Evolutionary conservation across 2,888 invertebrate species (phyloP).

Genomic region (Drosophila neotestacea): DNA sequence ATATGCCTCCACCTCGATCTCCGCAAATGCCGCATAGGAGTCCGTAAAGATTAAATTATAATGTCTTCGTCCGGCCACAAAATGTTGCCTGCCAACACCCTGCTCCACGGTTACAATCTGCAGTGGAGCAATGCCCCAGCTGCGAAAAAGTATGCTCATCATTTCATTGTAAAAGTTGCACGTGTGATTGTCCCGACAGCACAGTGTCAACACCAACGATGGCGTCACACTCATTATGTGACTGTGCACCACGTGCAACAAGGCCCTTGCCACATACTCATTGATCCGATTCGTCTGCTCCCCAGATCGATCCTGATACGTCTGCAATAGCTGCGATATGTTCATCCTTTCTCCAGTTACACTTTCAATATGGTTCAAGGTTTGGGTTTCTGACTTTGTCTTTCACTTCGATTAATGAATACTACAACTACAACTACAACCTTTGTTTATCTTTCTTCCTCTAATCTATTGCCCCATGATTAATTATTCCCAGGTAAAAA

Average conservation of each 20-base stretch:
- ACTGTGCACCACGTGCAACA: conserved; percentile 68
- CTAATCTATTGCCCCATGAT: background rate
- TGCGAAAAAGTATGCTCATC: conserved; percentile 60
- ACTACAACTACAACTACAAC: background rate
- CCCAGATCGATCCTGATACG: conserved; percentile 61
- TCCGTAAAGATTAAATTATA: conserved; percentile 73
- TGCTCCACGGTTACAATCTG: conserved; percentile 67
- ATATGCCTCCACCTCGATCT: conserved; percentile 65
- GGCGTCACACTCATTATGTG: conserved; percentile 65
- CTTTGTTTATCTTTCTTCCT: conserved; percentile 3
- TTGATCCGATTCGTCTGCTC: conserved; percentile 65
- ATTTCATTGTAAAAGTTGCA: conserved; percentile 76
- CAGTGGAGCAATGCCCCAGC: conserved; percentile 61
- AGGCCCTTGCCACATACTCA: conserved; percentile 63
- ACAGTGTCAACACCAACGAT: conserved; percentile 68
- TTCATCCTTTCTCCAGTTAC: conserved; percentile 56
- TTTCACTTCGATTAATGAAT: background rate
- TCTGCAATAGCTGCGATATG: conserved; percentile 55
- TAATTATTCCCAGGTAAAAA: background rate
- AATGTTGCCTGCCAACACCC: conserved; percentile 12
- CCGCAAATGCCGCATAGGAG: conserved; percentile 74
- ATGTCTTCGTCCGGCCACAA: conserved; percentile 57
- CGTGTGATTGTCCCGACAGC: conserved; percentile 60
- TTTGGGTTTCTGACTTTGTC: background rate
- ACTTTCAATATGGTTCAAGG: conserved; percentile 7